Base-by-base conservation (phyloP, 2,888 invertebrate species). In the Choristoneura rosaceana region DNA sequence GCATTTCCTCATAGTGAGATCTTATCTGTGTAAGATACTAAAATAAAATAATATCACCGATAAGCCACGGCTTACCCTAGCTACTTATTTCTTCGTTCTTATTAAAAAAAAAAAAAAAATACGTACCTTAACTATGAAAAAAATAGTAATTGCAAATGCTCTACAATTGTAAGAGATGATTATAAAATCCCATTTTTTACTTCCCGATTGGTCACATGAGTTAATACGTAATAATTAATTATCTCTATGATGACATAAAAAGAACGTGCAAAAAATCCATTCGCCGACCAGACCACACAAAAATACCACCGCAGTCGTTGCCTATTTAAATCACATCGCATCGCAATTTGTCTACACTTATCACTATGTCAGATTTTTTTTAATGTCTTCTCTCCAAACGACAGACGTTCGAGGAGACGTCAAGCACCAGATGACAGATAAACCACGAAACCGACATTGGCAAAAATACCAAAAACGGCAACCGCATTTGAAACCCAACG, bases 231-330 rank as follows among this genome's bases (percentile, higher is more conserved):
- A 47, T n/a, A 47, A 47, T n/a, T 47, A 47, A 47, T 17, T 52
- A 17, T 9, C n/a, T 41, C 41, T 9, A 47, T 47, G 47, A 55
- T 25, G 9, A 25, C 55, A 61, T 10, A 7, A 17, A 17, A 14
- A 17, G 50, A 50, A 41, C 3, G 14, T 47, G 9, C 55, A 52
- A 64, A 71, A 12, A 60, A 74, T 45, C 55, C 9, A 47, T 66
- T 43, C 33, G 14, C 34, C 38, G n/a, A 43, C 52, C 69, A 73
- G 79, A 78, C 79, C 79, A 79, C 79, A 78, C 79, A 74, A 74
- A 73, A 74, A 76, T 76, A 64, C 79, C 78, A 77, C 79, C 78
- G 64, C 62, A 66, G 73, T 38, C 10, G 64, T 59, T 55, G 38
- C 15, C 64, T 69, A n/a, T n/a, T n/a, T n/a, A 73, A 73, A 73